Conservation (phyloP, 2,797 vertebrate genomes). For the Pygocentrus nattereri region DNA sequence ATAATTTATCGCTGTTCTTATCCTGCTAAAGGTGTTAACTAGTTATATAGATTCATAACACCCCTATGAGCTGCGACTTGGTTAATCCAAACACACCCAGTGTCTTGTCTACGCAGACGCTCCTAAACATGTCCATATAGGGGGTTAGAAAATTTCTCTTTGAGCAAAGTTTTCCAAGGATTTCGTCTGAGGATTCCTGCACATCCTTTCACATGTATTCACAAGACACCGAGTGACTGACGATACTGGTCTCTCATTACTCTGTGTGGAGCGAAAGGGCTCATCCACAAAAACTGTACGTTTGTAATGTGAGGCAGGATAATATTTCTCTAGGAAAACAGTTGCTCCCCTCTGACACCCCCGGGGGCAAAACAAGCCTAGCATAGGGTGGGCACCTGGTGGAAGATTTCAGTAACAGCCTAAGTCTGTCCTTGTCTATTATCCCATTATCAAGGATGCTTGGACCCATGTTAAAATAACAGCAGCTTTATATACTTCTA, state of each 20-base stretch:
- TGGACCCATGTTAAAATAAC: not conserved
- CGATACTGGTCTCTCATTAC: not conserved
- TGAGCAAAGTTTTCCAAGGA: not conserved
- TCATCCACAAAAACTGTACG: not conserved
- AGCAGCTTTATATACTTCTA: too few relatives aligned
- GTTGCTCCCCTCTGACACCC: not conserved
- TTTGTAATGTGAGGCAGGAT: not conserved
- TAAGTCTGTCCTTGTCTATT: not conserved
- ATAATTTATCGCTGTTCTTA: not conserved
- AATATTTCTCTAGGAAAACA: not conserved
- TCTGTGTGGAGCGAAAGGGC: not conserved
- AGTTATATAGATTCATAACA: not conserved
- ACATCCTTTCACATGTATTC: not conserved
- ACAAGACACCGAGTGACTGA: not conserved
- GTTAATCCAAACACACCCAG: slow-evolving; percentile 47
- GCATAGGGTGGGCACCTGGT: not conserved
- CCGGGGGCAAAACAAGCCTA: not conserved
- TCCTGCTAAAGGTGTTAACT: not conserved
- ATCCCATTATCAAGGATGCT: not conserved
- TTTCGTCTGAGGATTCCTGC: not conserved
- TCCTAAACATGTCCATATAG: slow-evolving; percentile 80
- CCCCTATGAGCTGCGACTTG: slow-evolving; percentile 21
- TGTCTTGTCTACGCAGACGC: slow-evolving; percentile 60
- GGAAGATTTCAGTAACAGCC: not conserved
- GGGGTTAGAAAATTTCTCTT: slow-evolving; percentile 63